Conservation (phyloP, 2,888 invertebrate genomes). For the Pachycephus smyrnensis region DNA sequence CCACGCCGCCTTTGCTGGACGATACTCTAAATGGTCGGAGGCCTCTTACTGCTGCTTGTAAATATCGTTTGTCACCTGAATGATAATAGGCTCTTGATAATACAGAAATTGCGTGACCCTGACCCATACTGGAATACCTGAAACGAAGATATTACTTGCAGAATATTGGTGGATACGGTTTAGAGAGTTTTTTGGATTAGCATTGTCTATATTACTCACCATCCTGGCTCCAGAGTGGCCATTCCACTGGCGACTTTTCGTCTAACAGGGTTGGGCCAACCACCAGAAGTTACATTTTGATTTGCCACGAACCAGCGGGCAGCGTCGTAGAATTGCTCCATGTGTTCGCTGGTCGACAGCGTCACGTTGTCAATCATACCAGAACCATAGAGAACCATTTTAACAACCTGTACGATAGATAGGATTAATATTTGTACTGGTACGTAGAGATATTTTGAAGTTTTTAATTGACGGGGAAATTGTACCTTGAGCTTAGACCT, state of each 20-base stretch:
- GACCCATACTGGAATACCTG: slow-evolving; percentile 97
- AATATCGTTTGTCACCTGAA: slow-evolving; percentile 81
- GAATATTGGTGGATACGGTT: background rate
- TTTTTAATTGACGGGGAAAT: background rate
- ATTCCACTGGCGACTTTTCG: slow-evolving; percentile 81
- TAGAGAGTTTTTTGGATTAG: background rate
- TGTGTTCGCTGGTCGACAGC: slow-evolving; percentile 85
- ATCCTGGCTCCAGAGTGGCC: slow-evolving; percentile 85
- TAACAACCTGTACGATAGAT: slow-evolving; percentile 68
- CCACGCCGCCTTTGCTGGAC: slow-evolving; percentile 83
- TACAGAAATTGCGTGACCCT: slow-evolving; percentile 97
- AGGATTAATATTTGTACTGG: background rate
- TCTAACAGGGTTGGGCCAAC: slow-evolving; percentile 92
- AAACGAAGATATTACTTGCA: background rate
- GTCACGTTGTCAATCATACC: slow-evolving; percentile 84
- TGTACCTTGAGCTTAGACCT: slow-evolving; percentile 79
- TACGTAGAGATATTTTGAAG: background rate
- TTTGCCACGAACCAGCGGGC: slow-evolving; percentile 91
- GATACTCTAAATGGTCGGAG: slow-evolving; percentile 82
- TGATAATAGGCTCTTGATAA: slow-evolving; percentile 90
- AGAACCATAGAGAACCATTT: slow-evolving; percentile 77
- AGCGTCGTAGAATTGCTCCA: slow-evolving; percentile 91
- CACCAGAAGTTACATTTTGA: slow-evolving; percentile 88
- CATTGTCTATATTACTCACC: slow-evolving; percentile 69
- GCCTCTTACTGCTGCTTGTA: slow-evolving; percentile 85